Conservation (phyloP, 2,888 invertebrate species). For the Alloscopus bannaensis region DNA sequence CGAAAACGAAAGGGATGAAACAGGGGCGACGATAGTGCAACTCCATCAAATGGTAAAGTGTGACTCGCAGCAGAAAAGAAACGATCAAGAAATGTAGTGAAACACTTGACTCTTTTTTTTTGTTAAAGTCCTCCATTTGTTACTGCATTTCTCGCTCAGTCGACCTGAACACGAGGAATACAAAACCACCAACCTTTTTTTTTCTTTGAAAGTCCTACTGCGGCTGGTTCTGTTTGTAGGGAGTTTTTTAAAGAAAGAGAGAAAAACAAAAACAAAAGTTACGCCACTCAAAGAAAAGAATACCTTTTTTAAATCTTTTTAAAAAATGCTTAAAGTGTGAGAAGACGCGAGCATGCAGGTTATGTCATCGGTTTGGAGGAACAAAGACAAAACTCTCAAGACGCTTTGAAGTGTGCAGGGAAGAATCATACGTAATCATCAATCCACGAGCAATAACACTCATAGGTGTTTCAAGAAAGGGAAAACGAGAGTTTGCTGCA, state of each 20-base stretch:
- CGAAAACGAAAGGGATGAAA: conserved; percentile 5
- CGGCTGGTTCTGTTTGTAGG: conserved; percentile 40
- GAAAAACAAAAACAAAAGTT: not conserved
- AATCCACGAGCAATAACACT: too few relatives aligned
- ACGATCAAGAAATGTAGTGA: not conserved
- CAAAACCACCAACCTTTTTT: not conserved
- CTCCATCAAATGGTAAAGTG: conserved; percentile 4
- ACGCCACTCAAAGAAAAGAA: too few relatives aligned
- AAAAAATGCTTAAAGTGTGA: too few relatives aligned
- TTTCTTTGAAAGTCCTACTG: too few relatives aligned
- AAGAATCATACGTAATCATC: too few relatives aligned
- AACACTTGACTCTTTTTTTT: conserved; percentile 13
- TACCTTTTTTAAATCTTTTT: too few relatives aligned
- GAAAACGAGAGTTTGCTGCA: too few relatives aligned
- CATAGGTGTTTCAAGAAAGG: too few relatives aligned
- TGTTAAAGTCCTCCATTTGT: too few relatives aligned
- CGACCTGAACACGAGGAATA: not conserved
- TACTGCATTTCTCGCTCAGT: not conserved
- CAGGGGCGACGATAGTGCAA: conserved; percentile 12
- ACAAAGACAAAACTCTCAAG: too few relatives aligned
- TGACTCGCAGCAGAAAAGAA: not conserved
- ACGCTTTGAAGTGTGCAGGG: too few relatives aligned
- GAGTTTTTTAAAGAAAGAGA: conserved; percentile 1
- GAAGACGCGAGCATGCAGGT: too few relatives aligned
- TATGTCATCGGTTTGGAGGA: not conserved